phyloP scores from a whole-genome alignment of 2,888 invertebrate species.

The Chrysolina americana region DNA sequence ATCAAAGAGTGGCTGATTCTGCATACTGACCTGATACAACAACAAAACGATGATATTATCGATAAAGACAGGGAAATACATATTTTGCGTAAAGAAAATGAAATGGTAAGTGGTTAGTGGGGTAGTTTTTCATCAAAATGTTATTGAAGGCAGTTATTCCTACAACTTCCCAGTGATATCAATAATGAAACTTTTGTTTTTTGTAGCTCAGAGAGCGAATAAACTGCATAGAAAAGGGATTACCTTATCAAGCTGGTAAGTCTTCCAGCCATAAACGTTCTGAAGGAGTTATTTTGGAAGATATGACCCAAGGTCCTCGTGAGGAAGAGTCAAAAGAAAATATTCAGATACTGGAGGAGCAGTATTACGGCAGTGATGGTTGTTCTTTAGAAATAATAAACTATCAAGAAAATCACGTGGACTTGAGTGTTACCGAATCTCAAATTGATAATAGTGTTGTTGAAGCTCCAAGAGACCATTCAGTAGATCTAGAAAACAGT shows the following conservation, averaged over 20 bases:
- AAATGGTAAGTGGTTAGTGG: constrained; percentile 74
- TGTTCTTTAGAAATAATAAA: constrained; percentile 52
- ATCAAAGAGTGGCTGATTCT: constrained; percentile 85
- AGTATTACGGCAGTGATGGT: constrained; percentile 44
- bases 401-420: constrained; percentile 49
- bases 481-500: constrained; percentile 42
- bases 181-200: constrained; percentile 33
- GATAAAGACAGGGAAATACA: constrained; percentile 85
- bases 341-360: constrained; percentile 49
- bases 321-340: constrained; percentile 63
- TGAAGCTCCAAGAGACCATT: constrained; percentile 43
- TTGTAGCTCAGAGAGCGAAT: constrained; percentile 71
- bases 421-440: constrained; percentile 58
- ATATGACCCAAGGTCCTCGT: constrained; percentile 67
- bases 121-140: not conserved
- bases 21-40: constrained; percentile 90
- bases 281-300: constrained; percentile 52
- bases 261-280: constrained; percentile 44
- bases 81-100: constrained; percentile 83
- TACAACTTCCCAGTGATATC: not conserved
- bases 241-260: constrained; percentile 59
- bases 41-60: constrained; percentile 87
- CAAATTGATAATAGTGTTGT: constrained; percentile 51
- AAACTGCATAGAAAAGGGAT: constrained; percentile 78
- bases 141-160: not conserved